Evolutionary conservation across 2,888 invertebrate genomes (phyloP), one percentile per base, ranked within the genome.

Genomic region (Rhagonycha fulva): DNA sequence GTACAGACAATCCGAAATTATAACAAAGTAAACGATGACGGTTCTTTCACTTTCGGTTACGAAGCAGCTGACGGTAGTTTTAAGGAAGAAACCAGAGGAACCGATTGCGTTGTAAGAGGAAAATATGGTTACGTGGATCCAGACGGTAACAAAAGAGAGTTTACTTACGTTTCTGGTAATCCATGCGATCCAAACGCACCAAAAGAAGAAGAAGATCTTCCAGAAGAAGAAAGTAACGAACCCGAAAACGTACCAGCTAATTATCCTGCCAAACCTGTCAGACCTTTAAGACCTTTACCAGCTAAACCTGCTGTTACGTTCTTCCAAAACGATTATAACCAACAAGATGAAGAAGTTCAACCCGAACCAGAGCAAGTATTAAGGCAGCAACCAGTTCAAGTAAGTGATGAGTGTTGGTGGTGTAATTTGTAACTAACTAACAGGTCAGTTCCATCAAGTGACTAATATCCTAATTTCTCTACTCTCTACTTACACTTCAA

Each of bases 101-200:
- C 94, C 0, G 95, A 96, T 88, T 96, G 95, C 86, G 95, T 96
- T 0, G 95, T 95, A 5, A 91, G 95, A 76, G 96, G 96, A 71
- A 95, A 95, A 87, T 96, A 96, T 87, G 96, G 96, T 23, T 96
- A 96, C 89, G 89, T 96, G 11, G 96, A 96, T 87, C 95, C 95
- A 0, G 95, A 95, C 82, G 96, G 96, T 81, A 94, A 95, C 88
- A 94, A 94, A 84, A 88, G 95, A 80, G 95, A 96, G 87, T 95
- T 96, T 88, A 94, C 94, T 5, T 96, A 96, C 87, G 95, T 95
- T 0, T 94, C 94, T 24, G 95, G 95, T 19, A 95, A 95, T 86
- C 95, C 95, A 0, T 95, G 95, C 85, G 95, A 95, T 84, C 95
- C 95, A 9, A 95, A 95, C 87, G 93, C 93, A n/a, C 93, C 93